phyloP scores from a whole-genome alignment of 2,888 invertebrate genomes.

The Xylophagus ater region DNA sequence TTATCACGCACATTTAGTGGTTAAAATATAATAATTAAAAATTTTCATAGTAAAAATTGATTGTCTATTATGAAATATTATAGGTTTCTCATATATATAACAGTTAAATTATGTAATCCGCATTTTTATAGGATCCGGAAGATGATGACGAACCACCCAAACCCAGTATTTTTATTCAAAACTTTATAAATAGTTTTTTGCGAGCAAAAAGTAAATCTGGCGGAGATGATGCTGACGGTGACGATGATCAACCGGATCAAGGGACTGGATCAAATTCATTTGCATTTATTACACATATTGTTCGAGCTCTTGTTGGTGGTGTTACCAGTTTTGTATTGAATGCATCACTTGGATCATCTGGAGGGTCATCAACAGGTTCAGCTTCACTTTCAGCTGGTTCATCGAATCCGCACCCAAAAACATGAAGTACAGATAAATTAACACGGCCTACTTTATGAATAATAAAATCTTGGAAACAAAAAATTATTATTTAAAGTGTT shows the following conservation, averaged over 20 bases:
- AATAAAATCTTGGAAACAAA: too few relatives aligned
- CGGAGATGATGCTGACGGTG: conserved; percentile 16
- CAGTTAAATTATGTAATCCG: too few relatives aligned
- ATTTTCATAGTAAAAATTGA: too few relatives aligned
- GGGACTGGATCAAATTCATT: conserved; percentile 29
- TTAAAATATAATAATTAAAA: too few relatives aligned
- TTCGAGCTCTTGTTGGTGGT: conserved; percentile 32
- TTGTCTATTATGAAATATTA: too few relatives aligned
- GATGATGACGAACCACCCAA: conserved; percentile 33
- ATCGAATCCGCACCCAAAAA: conserved; percentile 8
- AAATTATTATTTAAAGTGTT: too few relatives aligned
- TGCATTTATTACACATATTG: conserved; percentile 33
- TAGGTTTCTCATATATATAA: too few relatives aligned
- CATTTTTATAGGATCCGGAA: conserved; percentile 34
- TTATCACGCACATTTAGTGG: too few relatives aligned
- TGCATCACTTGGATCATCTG: conserved; percentile 32
- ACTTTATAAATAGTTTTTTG: conserved; percentile 28
- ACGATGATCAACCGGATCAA: background rate
- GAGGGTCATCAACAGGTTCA: conserved; percentile 33
- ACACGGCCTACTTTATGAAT: too few relatives aligned
- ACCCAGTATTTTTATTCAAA: conserved; percentile 31
- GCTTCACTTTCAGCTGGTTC: conserved; percentile 24
- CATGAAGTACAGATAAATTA: too few relatives aligned
- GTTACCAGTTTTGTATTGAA: conserved; percentile 31
- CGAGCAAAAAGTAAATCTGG: conserved; percentile 29